Evolutionary conservation across 2,113 vertebrate genomes (phyloP).

Genomic region (Pangasianodon gigas): DNA sequence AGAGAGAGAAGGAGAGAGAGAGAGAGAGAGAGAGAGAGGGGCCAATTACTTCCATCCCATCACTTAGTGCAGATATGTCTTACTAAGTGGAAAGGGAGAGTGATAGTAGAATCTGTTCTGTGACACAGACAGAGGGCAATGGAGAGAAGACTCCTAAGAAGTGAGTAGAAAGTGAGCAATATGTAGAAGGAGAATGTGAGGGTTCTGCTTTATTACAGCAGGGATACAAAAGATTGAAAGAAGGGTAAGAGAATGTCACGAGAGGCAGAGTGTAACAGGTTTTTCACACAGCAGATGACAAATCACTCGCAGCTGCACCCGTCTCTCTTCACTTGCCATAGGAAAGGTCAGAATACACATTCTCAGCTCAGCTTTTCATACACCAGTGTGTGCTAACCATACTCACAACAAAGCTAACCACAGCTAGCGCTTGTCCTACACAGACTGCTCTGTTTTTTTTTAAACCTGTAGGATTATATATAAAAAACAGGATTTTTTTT

Average conservation of each 20-base stretch:
- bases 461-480: neutral
- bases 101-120: neutral
- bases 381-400: neutral
- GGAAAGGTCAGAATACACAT: constrained; percentile 9
- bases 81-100: constrained; percentile 35
- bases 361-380: neutral
- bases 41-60: constrained; percentile 74
- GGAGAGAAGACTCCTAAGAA: neutral
- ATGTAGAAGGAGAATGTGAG: neutral
- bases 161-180: neutral
- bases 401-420: neutral
- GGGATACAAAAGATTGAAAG: neutral
- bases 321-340: neutral
- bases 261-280: neutral
- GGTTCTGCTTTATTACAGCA: neutral
- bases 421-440: neutral
- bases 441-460: neutral
- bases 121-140: neutral
- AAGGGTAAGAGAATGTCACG: neutral
- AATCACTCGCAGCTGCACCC: neutral
- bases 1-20: neutral
- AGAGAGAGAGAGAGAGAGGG: constrained; percentile 50
- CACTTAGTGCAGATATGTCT: constrained; percentile 70
- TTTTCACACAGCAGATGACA: neutral
- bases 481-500: neutral